Conservation (phyloP, 2,888 invertebrate genomes). For the Melanotus villosus region DNA sequence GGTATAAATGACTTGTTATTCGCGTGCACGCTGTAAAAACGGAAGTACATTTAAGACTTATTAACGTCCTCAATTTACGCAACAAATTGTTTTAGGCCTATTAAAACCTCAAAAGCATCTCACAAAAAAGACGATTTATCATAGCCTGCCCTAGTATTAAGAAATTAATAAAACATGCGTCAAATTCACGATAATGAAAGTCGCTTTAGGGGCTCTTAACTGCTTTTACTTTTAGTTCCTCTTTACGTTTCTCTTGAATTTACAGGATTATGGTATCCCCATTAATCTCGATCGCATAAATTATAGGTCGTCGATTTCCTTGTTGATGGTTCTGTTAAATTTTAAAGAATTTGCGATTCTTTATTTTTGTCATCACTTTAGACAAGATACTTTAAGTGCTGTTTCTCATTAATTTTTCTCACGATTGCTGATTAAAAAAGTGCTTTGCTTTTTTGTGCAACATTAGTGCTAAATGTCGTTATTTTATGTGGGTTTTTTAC, state of each 20-base stretch:
- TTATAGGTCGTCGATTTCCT: background rate
- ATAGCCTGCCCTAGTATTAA: background rate
- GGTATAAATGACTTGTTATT: constrained; percentile 1
- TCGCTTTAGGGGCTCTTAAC: constrained; percentile 1
- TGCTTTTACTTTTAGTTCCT: constrained; percentile 16
- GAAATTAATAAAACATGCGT: background rate
- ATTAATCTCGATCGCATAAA: background rate
- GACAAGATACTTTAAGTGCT: too few species aligned
- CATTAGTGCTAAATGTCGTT: too few species aligned
- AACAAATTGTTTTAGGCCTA: background rate
- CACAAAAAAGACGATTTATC: constrained; percentile 2
- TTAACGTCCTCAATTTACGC: background rate
- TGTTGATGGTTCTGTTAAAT: background rate
- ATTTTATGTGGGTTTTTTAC: too few species aligned
- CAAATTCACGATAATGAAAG: constrained; percentile 12
- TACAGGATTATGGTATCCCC: background rate
- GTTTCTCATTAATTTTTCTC: too few species aligned
- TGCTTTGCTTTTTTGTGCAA: too few species aligned
- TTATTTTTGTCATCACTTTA: background rate
- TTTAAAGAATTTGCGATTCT: background rate
- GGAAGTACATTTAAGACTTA: background rate
- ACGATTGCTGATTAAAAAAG: too few species aligned
- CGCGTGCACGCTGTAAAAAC: background rate
- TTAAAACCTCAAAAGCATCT: background rate
- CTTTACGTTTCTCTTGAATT: constrained; percentile 3